A percentile compares a stretch with the other conserved stretches of the same genome.
Evolutionary conservation across 2,113 vertebrate species (phyloP).

Genomic region (Colaptes auratus): DNA sequence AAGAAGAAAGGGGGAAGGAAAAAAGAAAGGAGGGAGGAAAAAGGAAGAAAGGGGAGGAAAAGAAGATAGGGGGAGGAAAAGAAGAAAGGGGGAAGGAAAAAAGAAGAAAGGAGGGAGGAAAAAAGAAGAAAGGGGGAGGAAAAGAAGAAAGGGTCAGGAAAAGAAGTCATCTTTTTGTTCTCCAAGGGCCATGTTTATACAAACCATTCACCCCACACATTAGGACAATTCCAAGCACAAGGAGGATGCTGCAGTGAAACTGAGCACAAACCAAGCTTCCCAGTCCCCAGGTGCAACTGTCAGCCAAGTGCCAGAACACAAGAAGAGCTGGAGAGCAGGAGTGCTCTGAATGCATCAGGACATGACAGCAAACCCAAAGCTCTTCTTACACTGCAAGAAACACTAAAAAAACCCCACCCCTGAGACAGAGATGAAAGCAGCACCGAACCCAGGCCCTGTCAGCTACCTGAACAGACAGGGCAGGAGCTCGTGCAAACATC

Average conservation of each 20-base stretch:
- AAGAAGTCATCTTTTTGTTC: background rate
- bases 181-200: background rate
- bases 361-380: constrained; percentile 1
- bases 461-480: background rate
- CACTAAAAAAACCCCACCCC: background rate
- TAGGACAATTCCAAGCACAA: background rate
- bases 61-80: no score
- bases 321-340: background rate
- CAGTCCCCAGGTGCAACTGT: constrained; percentile 2
- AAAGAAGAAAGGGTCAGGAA: no score
- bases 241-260: background rate
- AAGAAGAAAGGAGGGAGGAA: no score
- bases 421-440: constrained; percentile 31
- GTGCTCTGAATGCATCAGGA: background rate
- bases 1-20: no score
- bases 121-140: no score
- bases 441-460: constrained; percentile 20
- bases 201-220: background rate
- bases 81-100: no score
- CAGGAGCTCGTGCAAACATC: background rate
- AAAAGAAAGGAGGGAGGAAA: no score
- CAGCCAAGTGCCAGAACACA: constrained; percentile 30
- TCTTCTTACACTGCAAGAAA: background rate
- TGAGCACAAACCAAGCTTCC: background rate
- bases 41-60: background rate